phyloP scores from a whole-genome alignment of 2,888 invertebrate genomes.

The Bruchidius siliquastri region DNA sequence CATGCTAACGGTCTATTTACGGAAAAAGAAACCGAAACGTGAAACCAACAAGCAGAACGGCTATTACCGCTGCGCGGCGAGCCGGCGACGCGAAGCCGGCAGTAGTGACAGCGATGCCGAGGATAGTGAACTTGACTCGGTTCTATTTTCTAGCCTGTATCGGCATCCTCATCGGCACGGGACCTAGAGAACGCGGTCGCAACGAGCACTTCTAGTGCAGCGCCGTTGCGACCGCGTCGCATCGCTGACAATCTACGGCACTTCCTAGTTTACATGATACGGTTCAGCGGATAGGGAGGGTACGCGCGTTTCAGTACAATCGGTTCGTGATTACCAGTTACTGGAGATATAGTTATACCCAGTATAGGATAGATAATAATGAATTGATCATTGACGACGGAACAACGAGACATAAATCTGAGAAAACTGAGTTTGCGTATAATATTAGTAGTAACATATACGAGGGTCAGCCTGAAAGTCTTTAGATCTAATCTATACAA shows the following conservation, averaged over 20 bases:
- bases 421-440: too few relatives aligned
- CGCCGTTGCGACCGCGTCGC: not conserved
- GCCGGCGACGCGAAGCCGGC: not conserved
- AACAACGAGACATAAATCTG: too few relatives aligned
- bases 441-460: too few relatives aligned
- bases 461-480: too few relatives aligned
- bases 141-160: slow-evolving; percentile 10
- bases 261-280: not conserved
- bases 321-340: not conserved
- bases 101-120: not conserved
- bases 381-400: too few relatives aligned
- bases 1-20: slow-evolving; percentile 28
- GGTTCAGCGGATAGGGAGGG: not conserved
- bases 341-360: too few relatives aligned
- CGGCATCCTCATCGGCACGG: not conserved
- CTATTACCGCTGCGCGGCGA: slow-evolving; percentile 13
- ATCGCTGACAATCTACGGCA: not conserved
- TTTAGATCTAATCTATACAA: too few relatives aligned
- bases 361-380: too few relatives aligned
- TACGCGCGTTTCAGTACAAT: not conserved
- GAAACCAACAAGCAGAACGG: slow-evolving; percentile 32
- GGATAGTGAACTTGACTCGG: slow-evolving; percentile 14
- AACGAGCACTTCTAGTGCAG: not conserved
- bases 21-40: slow-evolving; percentile 35
- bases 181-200: not conserved